Base-by-base conservation (phyloP, 2,888 invertebrate species). In the Netelia inedita region DNA sequence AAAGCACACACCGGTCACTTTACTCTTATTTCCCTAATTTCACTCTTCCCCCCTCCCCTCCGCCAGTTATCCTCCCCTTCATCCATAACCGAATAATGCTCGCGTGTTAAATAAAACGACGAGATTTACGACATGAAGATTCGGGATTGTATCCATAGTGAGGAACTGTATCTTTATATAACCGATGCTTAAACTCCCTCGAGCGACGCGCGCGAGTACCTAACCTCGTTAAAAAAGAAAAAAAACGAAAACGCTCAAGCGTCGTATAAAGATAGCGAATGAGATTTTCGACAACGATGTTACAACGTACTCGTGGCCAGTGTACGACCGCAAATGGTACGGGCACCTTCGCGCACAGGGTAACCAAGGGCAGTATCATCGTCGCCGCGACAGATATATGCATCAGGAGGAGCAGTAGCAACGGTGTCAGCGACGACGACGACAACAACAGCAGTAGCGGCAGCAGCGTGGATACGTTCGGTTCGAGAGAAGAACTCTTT, bases 401-500 rank as follows among this genome's bases (percentile, higher is more conserved):
- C 55, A 72, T 19, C 78, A 68, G 10, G 28, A n/a, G 65, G 35
- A 59, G 61, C 41, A 35, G 50, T 57, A 71, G 65, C 66, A 61
- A 43, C 57, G 63, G 79, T 65, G 19, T 16, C 57, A 57, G 21
- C 61, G 59, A 75, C 46, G 63, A 21, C 50, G 46, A 73, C 43
- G 23, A 59, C 19, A 21, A 14, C 46, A 69, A 53, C 78, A 79
- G 21, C 75, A 66, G 66, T 66, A 21, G 41, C 53, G 71, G 71
- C 63, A 79, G 71, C 71, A 75, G 19, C 78, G 55, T 61, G 83
- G 85, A 87, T 84, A 78, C 83, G 86, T 86, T 86, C 82, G 85
- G 84, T 82, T 83, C 86, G 86, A 88, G 87, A 87, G 87, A 86
- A 82, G 79, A 85, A 81, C 83, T 82, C 73, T 86, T 87, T 87